Percentiles rank a stretch among this genome's conserved stretches.
These are phyloP conservation scores for Melanotaenia parkinsoni DNA, from an alignment of 2,797 vertebrate genomes.

Conservation along the genomic window DNA sequence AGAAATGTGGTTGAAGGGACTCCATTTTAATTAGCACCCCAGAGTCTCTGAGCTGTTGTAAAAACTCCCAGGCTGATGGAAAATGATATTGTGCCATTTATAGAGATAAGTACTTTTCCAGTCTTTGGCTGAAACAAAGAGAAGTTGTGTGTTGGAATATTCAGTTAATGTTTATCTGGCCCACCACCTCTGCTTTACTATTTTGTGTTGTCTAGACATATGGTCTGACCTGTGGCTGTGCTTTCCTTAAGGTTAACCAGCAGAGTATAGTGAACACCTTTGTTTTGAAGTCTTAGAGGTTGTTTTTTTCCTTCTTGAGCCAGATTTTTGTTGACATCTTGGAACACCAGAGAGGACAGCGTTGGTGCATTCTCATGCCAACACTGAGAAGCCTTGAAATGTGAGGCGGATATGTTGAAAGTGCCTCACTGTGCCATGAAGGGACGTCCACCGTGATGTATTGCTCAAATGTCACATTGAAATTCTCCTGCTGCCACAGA, in stretches of 20 bases:
- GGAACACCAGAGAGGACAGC: slow-evolving; percentile 19
- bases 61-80: slow-evolving; percentile 73
- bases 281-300: slow-evolving; percentile 19
- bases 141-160: slow-evolving; percentile 70
- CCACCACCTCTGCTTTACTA: slow-evolving; percentile 61
- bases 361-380: slow-evolving; percentile 37
- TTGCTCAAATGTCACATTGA: slow-evolving; percentile 69
- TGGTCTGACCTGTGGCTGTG: slow-evolving; percentile 49
- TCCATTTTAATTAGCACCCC: slow-evolving; percentile 89
- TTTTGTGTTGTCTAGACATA: slow-evolving; percentile 73
- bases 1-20: slow-evolving; percentile 42
- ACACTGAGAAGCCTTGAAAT: slow-evolving; percentile 28
- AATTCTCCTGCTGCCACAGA: slow-evolving; percentile 69
- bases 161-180: slow-evolving; percentile 80
- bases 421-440: slow-evolving; percentile 21
- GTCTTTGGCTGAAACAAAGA: slow-evolving; percentile 78
- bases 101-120: slow-evolving; percentile 88
- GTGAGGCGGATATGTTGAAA: slow-evolving; percentile 34
- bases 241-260: slow-evolving; percentile 24
- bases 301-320: slow-evolving; percentile 4
- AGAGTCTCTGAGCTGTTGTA: slow-evolving; percentile 83
- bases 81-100: slow-evolving; percentile 78
- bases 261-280: slow-evolving; percentile 29
- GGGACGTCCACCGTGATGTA: slow-evolving; percentile 70
- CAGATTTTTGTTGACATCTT: slow-evolving; percentile 29